These are phyloP conservation scores for Oreocharis arfaki DNA, from an alignment of 2,113 vertebrate genomes.

Conservation along the genomic window DNA sequence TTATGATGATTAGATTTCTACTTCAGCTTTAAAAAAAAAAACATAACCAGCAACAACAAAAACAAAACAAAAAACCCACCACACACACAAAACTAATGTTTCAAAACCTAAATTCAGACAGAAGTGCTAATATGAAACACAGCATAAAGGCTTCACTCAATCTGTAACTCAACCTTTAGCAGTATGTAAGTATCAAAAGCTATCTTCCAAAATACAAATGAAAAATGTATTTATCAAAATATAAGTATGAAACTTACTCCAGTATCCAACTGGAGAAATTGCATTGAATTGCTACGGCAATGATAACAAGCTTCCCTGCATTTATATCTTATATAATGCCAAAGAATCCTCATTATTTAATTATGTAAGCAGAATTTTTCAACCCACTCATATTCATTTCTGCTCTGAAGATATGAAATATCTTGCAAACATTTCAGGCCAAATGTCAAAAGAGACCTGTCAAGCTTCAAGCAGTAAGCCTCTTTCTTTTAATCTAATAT, in stretches of 20 bases:
- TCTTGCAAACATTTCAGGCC: neutral
- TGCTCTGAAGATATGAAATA: constrained; percentile 6
- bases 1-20: neutral
- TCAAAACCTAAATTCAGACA: neutral
- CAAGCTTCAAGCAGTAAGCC: neutral
- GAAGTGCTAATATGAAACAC: neutral
- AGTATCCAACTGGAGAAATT: neutral
- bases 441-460: constrained; percentile 8
- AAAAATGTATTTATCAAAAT: neutral
- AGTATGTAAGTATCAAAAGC: neutral
- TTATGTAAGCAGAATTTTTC: constrained; percentile 6
- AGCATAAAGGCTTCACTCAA: neutral
- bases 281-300: neutral
- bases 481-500: neutral
- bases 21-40: neutral
- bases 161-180: neutral
- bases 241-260: neutral
- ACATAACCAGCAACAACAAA: neutral
- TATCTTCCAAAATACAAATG: neutral
- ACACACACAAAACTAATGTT: neutral
- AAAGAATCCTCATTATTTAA: constrained; percentile 34
- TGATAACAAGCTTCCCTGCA: neutral
- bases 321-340: neutral
- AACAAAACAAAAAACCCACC: neutral
- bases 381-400: constrained; percentile 1